A percentile compares a stretch with the other conserved stretches of the same genome.
phyloP scores from a whole-genome alignment of 2,797 vertebrate species.

The Xenops minutus region DNA sequence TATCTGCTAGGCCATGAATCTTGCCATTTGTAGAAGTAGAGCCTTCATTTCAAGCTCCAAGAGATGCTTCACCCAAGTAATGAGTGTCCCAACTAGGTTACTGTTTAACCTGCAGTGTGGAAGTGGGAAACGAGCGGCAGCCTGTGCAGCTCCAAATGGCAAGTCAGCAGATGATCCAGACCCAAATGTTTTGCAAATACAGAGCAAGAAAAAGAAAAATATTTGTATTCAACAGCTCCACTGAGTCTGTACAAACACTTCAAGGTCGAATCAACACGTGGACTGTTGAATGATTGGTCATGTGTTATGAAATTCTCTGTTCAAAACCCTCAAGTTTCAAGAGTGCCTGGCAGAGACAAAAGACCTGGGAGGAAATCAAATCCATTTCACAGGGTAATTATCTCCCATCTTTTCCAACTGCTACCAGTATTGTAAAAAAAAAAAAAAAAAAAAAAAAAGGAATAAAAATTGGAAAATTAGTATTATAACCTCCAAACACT shows the following conservation, averaged over 20 bases:
- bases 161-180: background rate
- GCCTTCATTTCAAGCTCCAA: background rate
- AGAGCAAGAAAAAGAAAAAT: background rate
- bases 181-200: conserved; percentile 28
- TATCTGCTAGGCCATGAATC: conserved; percentile 21
- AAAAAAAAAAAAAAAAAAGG: no score
- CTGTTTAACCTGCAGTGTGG: background rate
- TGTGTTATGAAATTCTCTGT: conserved; percentile 13
- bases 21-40: background rate
- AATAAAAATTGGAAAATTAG: background rate
- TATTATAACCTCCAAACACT: background rate
- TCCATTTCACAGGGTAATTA: conserved; percentile 12
- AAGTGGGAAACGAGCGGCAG: fast-evolving
- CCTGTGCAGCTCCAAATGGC: background rate
- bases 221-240: conserved; percentile 33
- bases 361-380: conserved; percentile 11
- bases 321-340: conserved; percentile 16
- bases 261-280: background rate
- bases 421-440: background rate
- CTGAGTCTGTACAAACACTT: background rate
- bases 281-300: background rate
- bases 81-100: background rate
- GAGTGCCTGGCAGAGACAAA: background rate
- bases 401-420: background rate
- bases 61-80: background rate